Percentiles rank a stretch among this genome's conserved stretches.
Conservation (phyloP, 1,140 invertebrate genomes). For the Archivesica marissinica region DNA sequence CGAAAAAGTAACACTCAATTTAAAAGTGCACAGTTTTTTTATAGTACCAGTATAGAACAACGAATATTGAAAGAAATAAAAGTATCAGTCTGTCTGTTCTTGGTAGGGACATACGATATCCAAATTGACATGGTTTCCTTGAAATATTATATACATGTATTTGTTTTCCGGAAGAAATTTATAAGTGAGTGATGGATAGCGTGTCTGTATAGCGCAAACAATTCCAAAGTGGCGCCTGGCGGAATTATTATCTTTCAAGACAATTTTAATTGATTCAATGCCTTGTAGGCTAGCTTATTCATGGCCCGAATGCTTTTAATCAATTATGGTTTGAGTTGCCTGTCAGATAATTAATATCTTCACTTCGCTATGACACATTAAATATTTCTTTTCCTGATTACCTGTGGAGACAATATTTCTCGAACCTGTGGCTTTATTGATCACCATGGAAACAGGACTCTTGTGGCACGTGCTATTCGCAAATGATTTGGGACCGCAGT, state of each 20-base stretch:
- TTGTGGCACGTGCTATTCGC: conserved; percentile 27
- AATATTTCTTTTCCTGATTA: conserved; percentile 62
- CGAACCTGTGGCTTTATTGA: conserved; percentile 44
- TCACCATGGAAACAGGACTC: conserved; percentile 42
- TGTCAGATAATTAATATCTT: conserved; percentile 62
- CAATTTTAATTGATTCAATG: conserved; percentile 52
- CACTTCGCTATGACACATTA: conserved; percentile 62
- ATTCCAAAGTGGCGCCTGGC: conserved; percentile 39
- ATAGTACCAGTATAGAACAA: neutral
- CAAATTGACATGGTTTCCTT: too few species aligned
- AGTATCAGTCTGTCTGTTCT: too few species aligned
- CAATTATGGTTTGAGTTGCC: conserved; percentile 48
- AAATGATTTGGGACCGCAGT: conserved; percentile 10
- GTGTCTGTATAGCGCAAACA: conserved; percentile 37
- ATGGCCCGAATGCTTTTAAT: conserved; percentile 58
- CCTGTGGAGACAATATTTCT: conserved; percentile 60
- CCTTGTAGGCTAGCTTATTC: neutral
- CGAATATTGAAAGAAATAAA: neutral
- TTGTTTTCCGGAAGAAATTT: neutral
- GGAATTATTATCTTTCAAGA: conserved; percentile 56
- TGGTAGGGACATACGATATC: too few species aligned
- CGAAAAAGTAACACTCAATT: too few species aligned
- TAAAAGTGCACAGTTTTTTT: neutral
- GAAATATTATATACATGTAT: too few species aligned
- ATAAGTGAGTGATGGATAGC: conserved; percentile 42